Conservation (phyloP, 1,140 invertebrate species). For the Coelopa frigida region DNA sequence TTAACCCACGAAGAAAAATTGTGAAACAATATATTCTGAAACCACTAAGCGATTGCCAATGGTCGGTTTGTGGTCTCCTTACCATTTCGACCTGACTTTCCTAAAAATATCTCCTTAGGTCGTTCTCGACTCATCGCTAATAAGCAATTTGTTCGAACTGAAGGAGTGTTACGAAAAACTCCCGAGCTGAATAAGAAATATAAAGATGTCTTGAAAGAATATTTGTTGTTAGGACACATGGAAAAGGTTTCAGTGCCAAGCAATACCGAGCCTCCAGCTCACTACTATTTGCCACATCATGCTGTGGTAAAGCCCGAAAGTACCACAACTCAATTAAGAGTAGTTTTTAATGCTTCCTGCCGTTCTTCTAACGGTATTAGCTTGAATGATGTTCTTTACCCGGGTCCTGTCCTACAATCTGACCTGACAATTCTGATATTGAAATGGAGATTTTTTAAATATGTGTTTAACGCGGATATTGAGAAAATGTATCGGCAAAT, state of each 20-base stretch:
- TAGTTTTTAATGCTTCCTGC: constrained; percentile 20
- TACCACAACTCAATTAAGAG: constrained; percentile 18
- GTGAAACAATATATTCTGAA: no score
- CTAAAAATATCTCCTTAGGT: no score
- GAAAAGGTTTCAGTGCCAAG: constrained; percentile 16
- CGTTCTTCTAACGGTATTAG: constrained; percentile 15
- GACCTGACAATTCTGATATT: constrained; percentile 5
- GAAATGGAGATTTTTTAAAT: constrained; percentile 10
- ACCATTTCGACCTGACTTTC: no score
- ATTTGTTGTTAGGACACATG: constrained; percentile 25
- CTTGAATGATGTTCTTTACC: constrained; percentile 15
- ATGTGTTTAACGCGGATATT: constrained; percentile 29
- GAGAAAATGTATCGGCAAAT: constrained; percentile 33
- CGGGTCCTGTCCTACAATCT: constrained; percentile 13
- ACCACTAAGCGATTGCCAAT: no score
- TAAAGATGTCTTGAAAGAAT: constrained; percentile 18
- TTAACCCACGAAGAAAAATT: no score
- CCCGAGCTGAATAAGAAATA: constrained; percentile 13
- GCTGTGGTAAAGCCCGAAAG: constrained; percentile 18
- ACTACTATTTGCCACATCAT: constrained; percentile 28
- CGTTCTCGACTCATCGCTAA: no score
- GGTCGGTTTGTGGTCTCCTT: no score
- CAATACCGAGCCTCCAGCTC: constrained; percentile 4
- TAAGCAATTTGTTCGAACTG: no score
- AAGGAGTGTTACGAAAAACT: constrained; percentile 13